phyloP scores from a whole-genome alignment of 1,140 invertebrate genomes.

The Bicyclus anynana region DNA sequence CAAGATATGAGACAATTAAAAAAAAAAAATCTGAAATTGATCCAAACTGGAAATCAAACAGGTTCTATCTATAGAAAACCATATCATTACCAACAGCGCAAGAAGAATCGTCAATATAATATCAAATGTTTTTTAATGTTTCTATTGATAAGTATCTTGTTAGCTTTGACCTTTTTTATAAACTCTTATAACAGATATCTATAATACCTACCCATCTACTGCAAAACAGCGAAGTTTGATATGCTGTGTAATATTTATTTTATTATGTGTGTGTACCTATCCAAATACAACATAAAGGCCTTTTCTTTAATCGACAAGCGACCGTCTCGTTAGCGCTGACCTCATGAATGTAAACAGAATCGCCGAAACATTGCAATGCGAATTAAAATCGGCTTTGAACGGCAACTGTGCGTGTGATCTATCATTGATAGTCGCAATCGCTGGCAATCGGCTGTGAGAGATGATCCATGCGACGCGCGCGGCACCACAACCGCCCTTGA shows the following conservation, averaged over 20 bases:
- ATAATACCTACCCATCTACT: too few relatives aligned
- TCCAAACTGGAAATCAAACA: too few relatives aligned
- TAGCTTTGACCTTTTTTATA: background rate
- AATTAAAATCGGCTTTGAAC: slow-evolving; percentile 4
- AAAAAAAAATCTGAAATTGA: too few relatives aligned
- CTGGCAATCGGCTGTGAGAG: slow-evolving; percentile 49
- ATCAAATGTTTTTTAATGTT: background rate
- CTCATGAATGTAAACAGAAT: slow-evolving; percentile 3
- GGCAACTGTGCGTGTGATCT: slow-evolving; percentile 12
- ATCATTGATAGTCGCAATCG: slow-evolving; percentile 20
- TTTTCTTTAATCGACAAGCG: background rate
- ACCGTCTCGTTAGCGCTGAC: slow-evolving; percentile 11
- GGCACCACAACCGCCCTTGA: slow-evolving; percentile 66
- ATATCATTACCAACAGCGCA: too few relatives aligned
- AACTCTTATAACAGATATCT: background rate
- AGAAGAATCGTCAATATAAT: too few relatives aligned
- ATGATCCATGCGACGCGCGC: slow-evolving; percentile 59
- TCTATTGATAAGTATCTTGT: background rate
- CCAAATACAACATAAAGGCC: background rate
- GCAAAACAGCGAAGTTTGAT: too few relatives aligned
- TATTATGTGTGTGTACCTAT: background rate
- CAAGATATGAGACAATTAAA: too few relatives aligned
- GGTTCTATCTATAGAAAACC: too few relatives aligned
- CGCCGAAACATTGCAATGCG: background rate
- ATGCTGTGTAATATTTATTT: background rate